phyloP scores from a whole-genome alignment of 2,113 vertebrate genomes.

The Pteronura brasiliensis region DNA sequence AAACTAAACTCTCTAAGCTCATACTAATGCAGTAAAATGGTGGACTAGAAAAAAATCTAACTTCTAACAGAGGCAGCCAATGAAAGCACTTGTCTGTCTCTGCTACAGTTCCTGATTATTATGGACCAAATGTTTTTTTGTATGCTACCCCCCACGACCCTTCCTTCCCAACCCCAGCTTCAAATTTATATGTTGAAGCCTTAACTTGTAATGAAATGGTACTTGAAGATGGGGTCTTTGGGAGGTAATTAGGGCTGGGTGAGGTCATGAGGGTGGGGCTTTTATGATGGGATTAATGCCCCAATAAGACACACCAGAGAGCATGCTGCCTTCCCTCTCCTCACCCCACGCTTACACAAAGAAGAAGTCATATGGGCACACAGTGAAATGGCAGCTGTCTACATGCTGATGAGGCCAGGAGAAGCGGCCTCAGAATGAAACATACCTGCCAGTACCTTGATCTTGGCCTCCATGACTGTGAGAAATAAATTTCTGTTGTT shows the following conservation, averaged over 20 bases:
- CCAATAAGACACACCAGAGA: neutral
- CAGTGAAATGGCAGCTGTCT: neutral
- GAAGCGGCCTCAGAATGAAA: neutral
- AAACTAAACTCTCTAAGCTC: neutral
- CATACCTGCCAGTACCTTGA: neutral
- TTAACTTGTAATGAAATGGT: neutral
- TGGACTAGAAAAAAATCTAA: neutral
- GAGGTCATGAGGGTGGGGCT: neutral
- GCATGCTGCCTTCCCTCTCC: neutral
- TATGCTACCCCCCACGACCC: rapidly evolving
- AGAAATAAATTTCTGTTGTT: neutral
- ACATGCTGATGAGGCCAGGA: neutral
- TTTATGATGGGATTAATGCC: neutral
- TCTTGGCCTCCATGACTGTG: neutral
- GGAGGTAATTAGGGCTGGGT: neutral
- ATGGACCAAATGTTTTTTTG: neutral
- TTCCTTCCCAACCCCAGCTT: no score
- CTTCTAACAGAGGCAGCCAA: neutral
- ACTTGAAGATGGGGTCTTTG: neutral
- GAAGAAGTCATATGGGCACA: neutral
- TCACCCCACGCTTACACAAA: neutral
- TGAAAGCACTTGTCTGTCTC: neutral
- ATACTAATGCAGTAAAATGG: neutral
- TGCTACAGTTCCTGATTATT: neutral
- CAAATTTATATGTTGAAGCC: neutral